Evolutionary conservation across 2,113 vertebrate species (phyloP).

Genomic region (Holacanthus passer): DNA sequence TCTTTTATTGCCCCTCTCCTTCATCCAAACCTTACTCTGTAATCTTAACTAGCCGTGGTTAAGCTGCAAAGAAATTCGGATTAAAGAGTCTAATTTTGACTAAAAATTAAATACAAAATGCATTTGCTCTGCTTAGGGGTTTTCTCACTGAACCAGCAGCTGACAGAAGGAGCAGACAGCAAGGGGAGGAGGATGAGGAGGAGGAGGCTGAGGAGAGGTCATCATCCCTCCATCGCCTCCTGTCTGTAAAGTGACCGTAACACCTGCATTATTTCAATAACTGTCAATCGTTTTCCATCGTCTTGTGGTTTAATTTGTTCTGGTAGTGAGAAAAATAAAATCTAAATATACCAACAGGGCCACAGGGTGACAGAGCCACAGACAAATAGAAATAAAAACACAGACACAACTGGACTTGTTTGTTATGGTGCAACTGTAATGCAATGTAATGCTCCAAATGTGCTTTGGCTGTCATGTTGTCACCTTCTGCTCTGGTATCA

Average conservation of each 20-base stretch:
- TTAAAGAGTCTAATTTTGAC: neutral
- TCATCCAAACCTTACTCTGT: conserved; percentile 27
- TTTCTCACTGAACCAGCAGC: neutral
- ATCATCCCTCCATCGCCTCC: conserved; percentile 14
- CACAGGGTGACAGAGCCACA: neutral
- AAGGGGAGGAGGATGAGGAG: neutral
- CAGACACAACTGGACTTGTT: conserved; percentile 2
- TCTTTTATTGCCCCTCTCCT: conserved; percentile 25
- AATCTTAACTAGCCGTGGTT: conserved; percentile 19
- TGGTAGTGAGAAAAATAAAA: conserved; percentile 29
- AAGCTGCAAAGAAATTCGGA: neutral
- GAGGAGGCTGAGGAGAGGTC: neutral
- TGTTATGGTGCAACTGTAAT: neutral
- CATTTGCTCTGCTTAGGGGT: neutral
- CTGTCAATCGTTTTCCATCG: conserved; percentile 44
- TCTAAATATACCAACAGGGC: conserved; percentile 19
- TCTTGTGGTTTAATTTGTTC: conserved; percentile 28
- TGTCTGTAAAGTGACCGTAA: conserved; percentile 26
- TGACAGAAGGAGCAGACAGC: neutral
- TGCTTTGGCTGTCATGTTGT: neutral
- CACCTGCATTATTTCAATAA: conserved; percentile 52
- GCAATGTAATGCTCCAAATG: neutral
- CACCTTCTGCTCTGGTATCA: conserved; percentile 5
- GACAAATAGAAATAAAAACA: conserved; percentile 10
- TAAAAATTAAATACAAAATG: neutral